These are phyloP conservation scores for Paramormyrops hopkinsi DNA, from an alignment of 2,797 vertebrate genomes.

Conservation along the genomic window DNA sequence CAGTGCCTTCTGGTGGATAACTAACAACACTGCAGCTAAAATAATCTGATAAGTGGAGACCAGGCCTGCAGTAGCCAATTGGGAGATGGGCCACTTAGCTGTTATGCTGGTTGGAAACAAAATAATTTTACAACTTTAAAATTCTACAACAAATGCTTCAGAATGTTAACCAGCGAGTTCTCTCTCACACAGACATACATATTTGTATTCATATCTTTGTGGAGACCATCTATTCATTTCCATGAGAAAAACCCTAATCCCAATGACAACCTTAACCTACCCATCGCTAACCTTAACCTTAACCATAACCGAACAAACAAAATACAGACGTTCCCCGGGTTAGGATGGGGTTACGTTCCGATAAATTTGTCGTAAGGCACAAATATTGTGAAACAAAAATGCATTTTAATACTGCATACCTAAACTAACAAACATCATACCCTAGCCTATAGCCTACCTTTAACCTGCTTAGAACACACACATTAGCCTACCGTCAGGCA, in stretches of 20 bases:
- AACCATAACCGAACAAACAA: neutral
- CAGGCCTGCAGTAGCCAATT: neutral
- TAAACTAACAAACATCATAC: neutral
- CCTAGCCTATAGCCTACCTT: neutral
- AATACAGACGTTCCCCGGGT: neutral
- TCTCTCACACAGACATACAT: neutral
- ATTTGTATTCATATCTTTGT: neutral
- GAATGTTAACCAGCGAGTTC: neutral
- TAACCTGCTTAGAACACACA: neutral
- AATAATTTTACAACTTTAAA: neutral
- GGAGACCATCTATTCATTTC: neutral
- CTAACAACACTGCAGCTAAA: neutral
- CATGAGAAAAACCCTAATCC: neutral
- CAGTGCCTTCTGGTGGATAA: constrained; percentile 19
- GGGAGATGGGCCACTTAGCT: neutral
- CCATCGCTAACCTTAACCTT: neutral
- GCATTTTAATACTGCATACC: neutral
- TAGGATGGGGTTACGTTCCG: neutral
- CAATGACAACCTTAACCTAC: neutral
- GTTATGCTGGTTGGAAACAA: neutral
- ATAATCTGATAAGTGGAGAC: neutral
- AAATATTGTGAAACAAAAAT: neutral
- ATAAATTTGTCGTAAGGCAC: neutral
- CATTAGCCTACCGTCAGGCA: neutral
- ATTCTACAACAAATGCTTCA: neutral